Conservation (phyloP, 2,113 vertebrate species). For the Neogobius melanostomus region DNA sequence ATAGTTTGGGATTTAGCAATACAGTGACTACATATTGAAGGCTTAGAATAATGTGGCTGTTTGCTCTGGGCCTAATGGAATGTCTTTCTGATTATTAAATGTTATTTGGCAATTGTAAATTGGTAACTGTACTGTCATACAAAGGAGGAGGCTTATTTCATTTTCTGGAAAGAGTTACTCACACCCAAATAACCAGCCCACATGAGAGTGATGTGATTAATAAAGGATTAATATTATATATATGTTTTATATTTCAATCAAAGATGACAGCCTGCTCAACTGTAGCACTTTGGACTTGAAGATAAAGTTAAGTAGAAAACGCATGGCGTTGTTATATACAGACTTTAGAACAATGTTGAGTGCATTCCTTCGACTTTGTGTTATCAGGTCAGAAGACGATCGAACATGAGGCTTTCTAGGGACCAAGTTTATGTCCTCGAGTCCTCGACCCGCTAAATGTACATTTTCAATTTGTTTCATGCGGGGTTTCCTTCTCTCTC, state of each 20-base stretch:
- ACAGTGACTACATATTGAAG: too few species aligned
- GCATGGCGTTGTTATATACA: too few species aligned
- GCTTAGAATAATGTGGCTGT: background rate
- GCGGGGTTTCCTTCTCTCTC: conserved; percentile 1
- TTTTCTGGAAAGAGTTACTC: background rate
- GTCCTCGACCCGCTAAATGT: background rate
- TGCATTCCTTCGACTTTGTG: too few species aligned
- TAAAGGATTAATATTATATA: background rate
- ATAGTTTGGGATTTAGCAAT: background rate
- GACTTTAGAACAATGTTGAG: too few species aligned
- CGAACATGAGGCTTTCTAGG: background rate
- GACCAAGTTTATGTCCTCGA: background rate
- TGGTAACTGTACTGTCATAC: background rate
- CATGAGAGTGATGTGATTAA: background rate
- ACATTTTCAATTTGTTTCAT: background rate
- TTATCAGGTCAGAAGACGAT: too few species aligned
- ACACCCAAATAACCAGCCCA: background rate
- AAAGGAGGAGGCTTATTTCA: background rate
- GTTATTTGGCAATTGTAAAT: background rate
- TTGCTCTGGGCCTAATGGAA: background rate
- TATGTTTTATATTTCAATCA: background rate
- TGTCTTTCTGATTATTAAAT: background rate
- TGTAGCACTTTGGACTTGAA: background rate
- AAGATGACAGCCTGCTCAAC: background rate
- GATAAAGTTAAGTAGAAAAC: too few species aligned